A percentile compares a stretch with the other conserved stretches of the same genome.
Conservation (phyloP, 2,113 vertebrate genomes). For the Mobula hypostoma region DNA sequence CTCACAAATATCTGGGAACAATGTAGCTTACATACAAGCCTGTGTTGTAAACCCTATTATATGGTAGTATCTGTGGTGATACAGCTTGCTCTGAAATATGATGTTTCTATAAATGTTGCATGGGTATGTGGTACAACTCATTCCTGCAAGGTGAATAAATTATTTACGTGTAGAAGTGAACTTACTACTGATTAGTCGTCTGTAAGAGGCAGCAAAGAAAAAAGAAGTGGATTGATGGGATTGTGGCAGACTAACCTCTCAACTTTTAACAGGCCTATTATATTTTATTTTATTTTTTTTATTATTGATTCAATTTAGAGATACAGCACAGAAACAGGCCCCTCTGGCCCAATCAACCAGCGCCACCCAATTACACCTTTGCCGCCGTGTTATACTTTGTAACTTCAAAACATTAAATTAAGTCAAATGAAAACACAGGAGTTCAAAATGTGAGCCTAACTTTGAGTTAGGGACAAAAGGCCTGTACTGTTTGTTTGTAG, state of each 20-base stretch:
- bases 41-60: not conserved
- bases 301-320: no score
- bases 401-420: no score
- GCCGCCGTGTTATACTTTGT: no score
- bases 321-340: no score
- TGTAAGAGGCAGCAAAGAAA: not conserved
- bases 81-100: not conserved
- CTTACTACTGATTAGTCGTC: not conserved
- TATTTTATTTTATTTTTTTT: no score
- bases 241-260: not conserved
- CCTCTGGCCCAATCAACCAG: no score
- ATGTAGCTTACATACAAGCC: not conserved
- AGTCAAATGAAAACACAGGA: no score
- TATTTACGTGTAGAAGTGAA: not conserved
- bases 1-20: constrained; percentile 4
- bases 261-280: not conserved
- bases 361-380: no score
- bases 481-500: no score
- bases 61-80: not conserved
- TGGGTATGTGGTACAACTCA: not conserved
- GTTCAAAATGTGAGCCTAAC: no score
- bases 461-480: no score
- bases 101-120: not conserved
- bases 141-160: not conserved
- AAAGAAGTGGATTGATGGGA: not conserved